Percentiles rank a stretch among this genome's conserved stretches.
Evolutionary conservation across 2,888 invertebrate genomes (phyloP).

Genomic region (Ectemnius continuus): DNA sequence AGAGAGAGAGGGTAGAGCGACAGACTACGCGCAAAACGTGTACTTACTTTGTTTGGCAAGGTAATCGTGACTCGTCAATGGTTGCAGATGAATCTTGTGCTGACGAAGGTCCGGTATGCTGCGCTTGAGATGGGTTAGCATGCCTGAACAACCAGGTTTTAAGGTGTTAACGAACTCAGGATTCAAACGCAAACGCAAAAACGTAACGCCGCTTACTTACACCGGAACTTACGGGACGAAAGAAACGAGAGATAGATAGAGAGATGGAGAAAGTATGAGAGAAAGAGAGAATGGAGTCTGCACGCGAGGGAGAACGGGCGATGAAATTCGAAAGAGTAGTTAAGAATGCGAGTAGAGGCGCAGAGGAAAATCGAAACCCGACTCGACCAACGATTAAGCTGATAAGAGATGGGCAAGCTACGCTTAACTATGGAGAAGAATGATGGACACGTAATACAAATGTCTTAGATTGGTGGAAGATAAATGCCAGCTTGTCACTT

Average conservation of each 20-base stretch:
- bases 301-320: not conserved
- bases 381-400: conserved; percentile 4
- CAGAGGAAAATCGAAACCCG: not conserved
- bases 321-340: not conserved
- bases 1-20: too few species aligned
- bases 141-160: conserved; percentile 84
- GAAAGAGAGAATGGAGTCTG: not conserved
- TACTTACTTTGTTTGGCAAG: conserved; percentile 76
- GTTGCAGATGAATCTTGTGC: conserved; percentile 86
- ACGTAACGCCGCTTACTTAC: conserved; percentile 54
- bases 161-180: conserved; percentile 74
- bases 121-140: conserved; percentile 92
- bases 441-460: not conserved
- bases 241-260: not conserved
- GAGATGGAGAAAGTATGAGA: not conserved
- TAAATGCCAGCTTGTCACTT: too few species aligned
- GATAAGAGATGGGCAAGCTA: conserved; percentile 4
- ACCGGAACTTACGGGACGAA: conserved; percentile 35
- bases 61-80: conserved; percentile 85
- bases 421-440: conserved; percentile 9
- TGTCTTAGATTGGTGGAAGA: not conserved
- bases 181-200: conserved; percentile 67
- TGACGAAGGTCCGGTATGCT: conserved; percentile 92
- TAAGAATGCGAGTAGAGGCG: not conserved
- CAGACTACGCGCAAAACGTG: conserved; percentile 24